phyloP scores from a whole-genome alignment of 2,797 vertebrate species.

The Allobates femoralis region DNA sequence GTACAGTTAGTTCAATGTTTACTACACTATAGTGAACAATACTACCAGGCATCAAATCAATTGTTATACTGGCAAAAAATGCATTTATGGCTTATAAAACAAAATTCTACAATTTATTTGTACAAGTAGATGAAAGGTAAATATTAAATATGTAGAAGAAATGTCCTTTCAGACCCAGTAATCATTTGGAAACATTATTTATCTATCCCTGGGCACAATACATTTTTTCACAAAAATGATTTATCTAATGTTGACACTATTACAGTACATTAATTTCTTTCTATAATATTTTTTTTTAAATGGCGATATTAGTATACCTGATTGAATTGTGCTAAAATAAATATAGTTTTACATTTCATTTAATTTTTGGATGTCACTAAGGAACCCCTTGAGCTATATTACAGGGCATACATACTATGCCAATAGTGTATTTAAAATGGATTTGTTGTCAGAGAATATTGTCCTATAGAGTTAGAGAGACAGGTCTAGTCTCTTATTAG shows the following conservation, averaged over 20 bases:
- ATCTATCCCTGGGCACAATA: background rate
- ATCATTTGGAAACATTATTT: conserved; percentile 29
- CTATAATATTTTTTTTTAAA: background rate
- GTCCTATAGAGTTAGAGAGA: too few relatives aligned
- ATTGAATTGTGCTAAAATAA: background rate
- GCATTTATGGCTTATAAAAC: conserved; percentile 24
- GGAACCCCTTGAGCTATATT: background rate
- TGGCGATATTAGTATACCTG: background rate
- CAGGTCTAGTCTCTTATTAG: too few relatives aligned
- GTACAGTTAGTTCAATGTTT: conserved; percentile 20
- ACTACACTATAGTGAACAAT: background rate
- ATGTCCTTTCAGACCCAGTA: conserved; percentile 18
- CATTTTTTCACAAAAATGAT: background rate
- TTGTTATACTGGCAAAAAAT: conserved; percentile 9
- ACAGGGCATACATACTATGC: too few relatives aligned
- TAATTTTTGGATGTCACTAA: background rate
- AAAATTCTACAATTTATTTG: conserved; percentile 45
- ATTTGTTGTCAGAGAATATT: too few relatives aligned
- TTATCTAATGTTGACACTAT: background rate
- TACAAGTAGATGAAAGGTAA: conserved; percentile 32
- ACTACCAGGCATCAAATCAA: background rate
- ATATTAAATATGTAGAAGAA: conserved; percentile 36
- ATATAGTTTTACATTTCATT: background rate
- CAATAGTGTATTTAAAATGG: too few relatives aligned
- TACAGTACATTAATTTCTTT: background rate